phyloP scores from a whole-genome alignment of 2,888 invertebrate genomes.

The Tribolium freemani region DNA sequence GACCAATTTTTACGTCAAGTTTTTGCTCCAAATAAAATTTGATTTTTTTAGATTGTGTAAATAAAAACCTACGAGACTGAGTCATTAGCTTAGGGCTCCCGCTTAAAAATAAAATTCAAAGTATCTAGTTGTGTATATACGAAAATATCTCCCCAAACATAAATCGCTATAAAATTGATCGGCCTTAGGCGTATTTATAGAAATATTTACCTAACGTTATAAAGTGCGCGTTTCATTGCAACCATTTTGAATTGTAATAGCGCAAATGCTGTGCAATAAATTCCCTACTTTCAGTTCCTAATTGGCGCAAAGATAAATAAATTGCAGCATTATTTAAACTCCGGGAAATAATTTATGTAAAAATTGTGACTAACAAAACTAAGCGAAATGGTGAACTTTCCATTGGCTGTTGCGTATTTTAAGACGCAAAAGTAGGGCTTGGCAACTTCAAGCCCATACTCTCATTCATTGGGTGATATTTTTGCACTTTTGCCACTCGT shows the following conservation, averaged over 20 bases:
- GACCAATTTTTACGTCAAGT: too few species aligned
- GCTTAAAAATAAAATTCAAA: too few species aligned
- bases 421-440: slow-evolving; percentile 13
- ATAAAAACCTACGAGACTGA: too few species aligned
- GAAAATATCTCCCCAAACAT: neutral
- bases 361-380: slow-evolving; percentile 2
- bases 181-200: neutral
- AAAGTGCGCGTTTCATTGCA: neutral
- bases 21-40: too few species aligned
- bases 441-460: neutral
- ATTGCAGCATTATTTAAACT: neutral
- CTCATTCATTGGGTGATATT: slow-evolving; percentile 22
- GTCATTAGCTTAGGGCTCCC: too few species aligned
- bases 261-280: neutral
- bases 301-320: neutral
- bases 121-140: neutral
- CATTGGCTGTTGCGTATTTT: slow-evolving; percentile 2
- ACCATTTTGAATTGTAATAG: neutral
- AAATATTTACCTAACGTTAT: neutral
- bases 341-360: neutral
- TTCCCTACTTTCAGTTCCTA: neutral
- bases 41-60: too few species aligned
- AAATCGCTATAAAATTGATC: neutral
- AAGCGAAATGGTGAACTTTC: neutral
- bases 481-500: slow-evolving; percentile 6